Base-by-base conservation (phyloP, 1,140 invertebrate species). In the Polypedilum pembai region DNA sequence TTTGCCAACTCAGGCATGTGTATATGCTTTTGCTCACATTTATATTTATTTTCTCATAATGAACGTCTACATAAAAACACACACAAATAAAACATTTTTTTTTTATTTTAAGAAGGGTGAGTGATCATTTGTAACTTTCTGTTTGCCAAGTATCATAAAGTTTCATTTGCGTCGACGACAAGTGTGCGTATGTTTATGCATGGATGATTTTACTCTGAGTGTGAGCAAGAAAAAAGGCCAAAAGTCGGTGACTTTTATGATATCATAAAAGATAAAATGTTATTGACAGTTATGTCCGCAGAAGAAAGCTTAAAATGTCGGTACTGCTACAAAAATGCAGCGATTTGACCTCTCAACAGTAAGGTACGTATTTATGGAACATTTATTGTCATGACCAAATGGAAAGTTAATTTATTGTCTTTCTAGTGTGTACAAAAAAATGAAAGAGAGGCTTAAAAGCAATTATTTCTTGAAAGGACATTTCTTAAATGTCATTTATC, bases 221-320 rank as follows among this genome's bases (percentile, higher is more conserved):
- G 45, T 15, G n/a, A 12, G 45, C 12, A 12, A 56, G 45, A 56
- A 15, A 56, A n/a, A 56, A 56, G 45, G 45, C 45, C 15, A 56
- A 56, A 56, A 56, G 45, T 56, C n/a, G 45, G 45, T 56, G 45
- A n/a, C 45, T 56, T 56, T 56, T 56, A 56, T 56, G 45, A 56
- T 15, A 15, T 56, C 12, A 56, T 56, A 56, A 56, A 56, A 56
- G 45, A 56, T 56, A 56, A 56, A 56, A 56, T 56, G 45, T 56
- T 56, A 56, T 56, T 56, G 45, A n/a, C 45, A 56, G 45, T 56
- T 56, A 15, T 56, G 45, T 56, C 4, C 24, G n/a, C 45, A 56
- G 12, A 56, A 33, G 24, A 33, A 33, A 56, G 45, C 45, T 12
- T 1, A 33, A 56, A 56, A 56, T 56, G 45, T 56, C 45, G n/a